A percentile compares a stretch with the other conserved stretches of the same genome.
Evolutionary conservation across 2,888 invertebrate genomes (phyloP).

Genomic region (Octonoba sinensis): DNA sequence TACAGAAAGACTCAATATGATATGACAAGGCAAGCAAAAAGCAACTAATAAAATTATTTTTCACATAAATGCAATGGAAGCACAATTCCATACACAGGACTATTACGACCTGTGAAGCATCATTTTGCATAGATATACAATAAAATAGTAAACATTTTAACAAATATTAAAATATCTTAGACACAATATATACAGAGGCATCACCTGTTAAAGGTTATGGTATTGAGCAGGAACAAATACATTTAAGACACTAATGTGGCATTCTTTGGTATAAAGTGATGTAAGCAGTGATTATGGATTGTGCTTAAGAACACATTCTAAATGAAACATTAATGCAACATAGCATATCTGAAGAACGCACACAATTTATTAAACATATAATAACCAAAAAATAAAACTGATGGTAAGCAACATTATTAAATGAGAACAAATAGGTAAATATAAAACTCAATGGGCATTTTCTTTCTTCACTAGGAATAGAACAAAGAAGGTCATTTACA

Average conservation of each 20-base stretch:
- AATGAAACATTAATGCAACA: no score
- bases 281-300: no score
- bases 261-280: slow-evolving; percentile 1
- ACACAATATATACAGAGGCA: slow-evolving; percentile 25
- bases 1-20: slow-evolving; percentile 4
- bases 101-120: background rate
- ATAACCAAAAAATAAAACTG: no score
- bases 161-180: slow-evolving; percentile 23
- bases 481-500: no score
- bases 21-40: slow-evolving; percentile 16
- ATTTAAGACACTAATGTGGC: slow-evolving; percentile 56
- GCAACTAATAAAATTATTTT: slow-evolving; percentile 7
- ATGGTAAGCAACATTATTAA: no score
- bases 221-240: slow-evolving; percentile 48
- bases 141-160: slow-evolving; percentile 21
- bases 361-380: no score
- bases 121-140: background rate
- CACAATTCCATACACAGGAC: slow-evolving; percentile 25
- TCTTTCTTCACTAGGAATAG: no score
- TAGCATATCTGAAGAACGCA: no score
- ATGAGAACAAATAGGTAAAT: no score
- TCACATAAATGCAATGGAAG: slow-evolving; percentile 14
- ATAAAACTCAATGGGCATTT: no score
- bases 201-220: slow-evolving; percentile 21
- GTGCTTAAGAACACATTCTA: no score